These are phyloP conservation scores for Stegastes partitus DNA, from an alignment of 2,113 vertebrate species.

Conservation along the genomic window DNA sequence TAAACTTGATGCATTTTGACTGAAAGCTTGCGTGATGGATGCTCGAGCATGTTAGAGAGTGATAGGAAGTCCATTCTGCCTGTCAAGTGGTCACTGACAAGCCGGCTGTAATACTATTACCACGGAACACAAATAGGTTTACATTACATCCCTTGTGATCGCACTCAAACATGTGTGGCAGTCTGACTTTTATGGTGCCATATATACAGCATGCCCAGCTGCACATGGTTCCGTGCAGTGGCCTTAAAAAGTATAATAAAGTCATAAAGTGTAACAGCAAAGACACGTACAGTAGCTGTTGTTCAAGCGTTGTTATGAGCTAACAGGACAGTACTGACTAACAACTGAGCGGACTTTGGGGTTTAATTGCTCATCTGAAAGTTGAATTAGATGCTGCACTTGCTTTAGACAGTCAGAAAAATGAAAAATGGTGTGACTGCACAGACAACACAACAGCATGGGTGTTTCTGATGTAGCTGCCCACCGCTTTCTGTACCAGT, in stretches of 20 bases:
- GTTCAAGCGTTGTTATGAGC: slow-evolving; percentile 61
- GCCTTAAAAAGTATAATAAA: slow-evolving; percentile 52
- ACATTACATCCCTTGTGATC: slow-evolving; percentile 71
- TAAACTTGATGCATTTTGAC: slow-evolving; percentile 29
- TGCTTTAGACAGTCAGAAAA: too few species aligned
- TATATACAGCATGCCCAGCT: slow-evolving; percentile 59
- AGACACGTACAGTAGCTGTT: slow-evolving; percentile 49
- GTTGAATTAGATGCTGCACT: too few species aligned
- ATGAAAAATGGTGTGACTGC: too few species aligned
- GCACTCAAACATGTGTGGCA: slow-evolving; percentile 59
- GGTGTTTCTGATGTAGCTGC: too few species aligned
- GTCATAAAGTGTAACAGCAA: slow-evolving; percentile 68
- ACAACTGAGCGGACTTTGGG: slow-evolving; percentile 28
- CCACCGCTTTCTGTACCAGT: too few species aligned
- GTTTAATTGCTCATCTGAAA: not conserved
- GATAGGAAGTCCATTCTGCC: slow-evolving; percentile 33
- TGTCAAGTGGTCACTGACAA: slow-evolving; percentile 34
- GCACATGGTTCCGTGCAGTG: slow-evolving; percentile 60
- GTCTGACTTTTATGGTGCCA: slow-evolving; percentile 67
- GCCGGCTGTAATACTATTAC: slow-evolving; percentile 50
- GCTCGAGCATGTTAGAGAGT: slow-evolving; percentile 24
- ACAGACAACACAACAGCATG: too few species aligned
- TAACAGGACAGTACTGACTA: slow-evolving; percentile 48
- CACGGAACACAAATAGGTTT: slow-evolving; percentile 58
- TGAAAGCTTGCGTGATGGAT: slow-evolving; percentile 29